Conservation (phyloP, 2,888 invertebrate genomes). For the Lasius fuliginosus region DNA sequence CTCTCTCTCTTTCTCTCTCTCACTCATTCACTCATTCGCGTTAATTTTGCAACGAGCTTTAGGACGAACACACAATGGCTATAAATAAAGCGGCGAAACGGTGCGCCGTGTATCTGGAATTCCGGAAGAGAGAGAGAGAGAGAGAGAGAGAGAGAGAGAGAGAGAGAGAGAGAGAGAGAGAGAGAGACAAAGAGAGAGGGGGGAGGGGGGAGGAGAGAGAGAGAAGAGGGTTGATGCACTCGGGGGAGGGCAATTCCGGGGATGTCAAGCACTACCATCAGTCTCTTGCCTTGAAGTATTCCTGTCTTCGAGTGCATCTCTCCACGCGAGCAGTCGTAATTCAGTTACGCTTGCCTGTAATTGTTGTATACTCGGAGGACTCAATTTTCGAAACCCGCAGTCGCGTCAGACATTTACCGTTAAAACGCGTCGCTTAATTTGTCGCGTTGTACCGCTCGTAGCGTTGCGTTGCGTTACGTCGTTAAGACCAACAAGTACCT, state of each 20-base stretch:
- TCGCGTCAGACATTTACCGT: conserved; percentile 31
- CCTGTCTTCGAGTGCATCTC: conserved; percentile 56
- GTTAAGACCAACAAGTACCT: conserved; percentile 27
- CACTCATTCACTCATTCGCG: conserved; percentile 14
- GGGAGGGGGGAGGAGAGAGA: too few relatives aligned
- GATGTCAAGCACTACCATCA: conserved; percentile 52
- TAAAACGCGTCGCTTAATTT: conserved; percentile 51
- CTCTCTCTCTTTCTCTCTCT: background rate
- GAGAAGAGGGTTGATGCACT: conserved; percentile 31
- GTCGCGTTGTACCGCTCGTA: conserved; percentile 13
- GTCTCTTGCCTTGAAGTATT: conserved; percentile 53
- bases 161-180: background rate
- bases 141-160: background rate
- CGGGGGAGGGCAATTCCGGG: conserved; percentile 48
- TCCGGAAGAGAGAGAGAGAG: conserved; percentile 21
- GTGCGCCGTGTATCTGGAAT: conserved; percentile 42
- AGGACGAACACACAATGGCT: conserved; percentile 26
- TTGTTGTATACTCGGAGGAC: conserved; percentile 51
- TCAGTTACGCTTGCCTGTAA: conserved; percentile 50
- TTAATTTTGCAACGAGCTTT: conserved; percentile 50
- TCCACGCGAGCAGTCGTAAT: conserved; percentile 44
- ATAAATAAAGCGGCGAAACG: conserved; percentile 44
- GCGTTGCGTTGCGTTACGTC: conserved; percentile 3
- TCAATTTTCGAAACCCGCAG: conserved; percentile 47
- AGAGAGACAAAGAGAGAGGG: background rate